Evolutionary conservation across 2,113 vertebrate species (phyloP).

Genomic region (Podarcis cretensis): DNA sequence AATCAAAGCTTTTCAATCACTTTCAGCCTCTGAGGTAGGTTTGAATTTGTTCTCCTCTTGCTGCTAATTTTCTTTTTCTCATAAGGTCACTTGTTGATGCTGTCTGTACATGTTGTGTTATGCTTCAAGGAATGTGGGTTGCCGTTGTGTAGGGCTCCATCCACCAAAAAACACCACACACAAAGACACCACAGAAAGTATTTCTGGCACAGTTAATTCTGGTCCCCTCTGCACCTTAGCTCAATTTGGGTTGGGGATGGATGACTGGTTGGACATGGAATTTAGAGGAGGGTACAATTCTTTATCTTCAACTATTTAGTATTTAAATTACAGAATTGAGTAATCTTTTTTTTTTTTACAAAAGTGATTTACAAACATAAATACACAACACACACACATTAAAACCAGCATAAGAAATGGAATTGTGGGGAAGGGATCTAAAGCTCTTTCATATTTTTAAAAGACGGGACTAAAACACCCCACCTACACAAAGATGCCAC

Average conservation of each 20-base stretch:
- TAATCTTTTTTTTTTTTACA: too few relatives aligned
- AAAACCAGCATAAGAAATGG: too few relatives aligned
- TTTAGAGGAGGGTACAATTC: background rate
- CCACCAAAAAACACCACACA: background rate
- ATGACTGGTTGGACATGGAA: background rate
- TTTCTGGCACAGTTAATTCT: background rate
- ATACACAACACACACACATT: too few relatives aligned
- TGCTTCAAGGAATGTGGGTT: background rate
- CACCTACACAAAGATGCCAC: too few relatives aligned
- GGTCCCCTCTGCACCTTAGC: background rate
- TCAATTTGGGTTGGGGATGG: background rate
- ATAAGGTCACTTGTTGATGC: background rate
- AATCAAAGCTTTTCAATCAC: slow-evolving; percentile 5
- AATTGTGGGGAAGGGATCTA: too few relatives aligned
- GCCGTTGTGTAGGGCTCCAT: background rate
- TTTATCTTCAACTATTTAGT: background rate
- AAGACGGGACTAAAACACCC: too few relatives aligned
- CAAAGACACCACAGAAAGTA: background rate
- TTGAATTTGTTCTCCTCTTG: slow-evolving; percentile 27
- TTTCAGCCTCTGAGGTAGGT: slow-evolving; percentile 3
- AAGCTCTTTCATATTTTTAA: too few relatives aligned
- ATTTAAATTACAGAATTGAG: too few relatives aligned
- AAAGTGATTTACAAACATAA: too few relatives aligned
- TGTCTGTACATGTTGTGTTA: background rate
- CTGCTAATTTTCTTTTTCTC: background rate